phyloP scores from a whole-genome alignment of 2,888 invertebrate genomes.

The Philaethria dido region DNA sequence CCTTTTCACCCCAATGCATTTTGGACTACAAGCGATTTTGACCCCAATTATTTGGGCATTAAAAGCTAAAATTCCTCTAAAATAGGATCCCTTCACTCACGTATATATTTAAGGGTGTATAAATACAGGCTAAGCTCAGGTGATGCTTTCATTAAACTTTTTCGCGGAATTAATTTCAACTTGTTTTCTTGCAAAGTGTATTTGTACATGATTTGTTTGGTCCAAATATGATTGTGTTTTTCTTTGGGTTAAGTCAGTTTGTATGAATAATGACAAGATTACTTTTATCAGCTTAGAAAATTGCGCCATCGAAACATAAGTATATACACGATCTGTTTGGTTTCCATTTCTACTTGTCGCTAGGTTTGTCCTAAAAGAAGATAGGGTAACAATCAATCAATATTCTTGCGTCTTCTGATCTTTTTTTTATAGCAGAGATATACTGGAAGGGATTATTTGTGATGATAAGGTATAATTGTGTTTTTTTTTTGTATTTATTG shows the following conservation, averaged over 20 bases:
- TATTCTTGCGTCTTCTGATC: too few relatives aligned
- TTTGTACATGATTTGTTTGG: slow-evolving; percentile 31
- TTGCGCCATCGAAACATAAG: too few relatives aligned
- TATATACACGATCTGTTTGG: too few relatives aligned
- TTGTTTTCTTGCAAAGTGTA: slow-evolving; percentile 46
- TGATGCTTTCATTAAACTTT: slow-evolving; percentile 75
- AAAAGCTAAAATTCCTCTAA: slow-evolving; percentile 37
- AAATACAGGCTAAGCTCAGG: slow-evolving; percentile 59
- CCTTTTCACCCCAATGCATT: slow-evolving; percentile 53
- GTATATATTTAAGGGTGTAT: slow-evolving; percentile 48
- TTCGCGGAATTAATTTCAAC: slow-evolving; percentile 66
- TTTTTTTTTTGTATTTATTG: too few relatives aligned
- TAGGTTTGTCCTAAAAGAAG: too few relatives aligned
- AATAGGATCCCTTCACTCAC: slow-evolving; percentile 32
- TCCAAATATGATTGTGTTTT: slow-evolving; percentile 2
- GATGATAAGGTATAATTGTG: too few relatives aligned
- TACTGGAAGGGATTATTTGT: too few relatives aligned
- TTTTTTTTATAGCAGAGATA: too few relatives aligned
- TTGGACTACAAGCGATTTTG: slow-evolving; percentile 39
- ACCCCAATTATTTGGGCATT: slow-evolving; percentile 17
- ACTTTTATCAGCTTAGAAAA: too few relatives aligned
- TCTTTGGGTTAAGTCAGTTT: neutral
- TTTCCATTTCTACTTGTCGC: too few relatives aligned
- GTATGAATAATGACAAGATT: too few relatives aligned
- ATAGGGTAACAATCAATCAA: too few relatives aligned